These are phyloP conservation scores for Bovichtus diacanthus DNA, from an alignment of 2,797 vertebrate species.

Conservation along the genomic window DNA sequence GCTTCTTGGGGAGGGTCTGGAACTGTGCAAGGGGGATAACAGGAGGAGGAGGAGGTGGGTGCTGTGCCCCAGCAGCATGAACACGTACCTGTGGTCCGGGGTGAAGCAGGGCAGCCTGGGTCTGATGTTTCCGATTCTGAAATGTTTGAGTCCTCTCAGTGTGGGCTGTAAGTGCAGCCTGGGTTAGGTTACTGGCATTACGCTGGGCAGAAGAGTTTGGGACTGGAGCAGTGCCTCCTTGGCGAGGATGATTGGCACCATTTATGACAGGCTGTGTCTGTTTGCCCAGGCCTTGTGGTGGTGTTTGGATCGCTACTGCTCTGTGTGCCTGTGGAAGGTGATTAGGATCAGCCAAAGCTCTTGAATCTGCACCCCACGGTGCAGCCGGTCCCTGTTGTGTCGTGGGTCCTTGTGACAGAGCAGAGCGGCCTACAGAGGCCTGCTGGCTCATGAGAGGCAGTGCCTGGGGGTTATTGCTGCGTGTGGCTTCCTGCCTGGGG, in stretches of 20 bases:
- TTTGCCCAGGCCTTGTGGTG: conserved; percentile 44
- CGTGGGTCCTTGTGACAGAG: conserved; percentile 46
- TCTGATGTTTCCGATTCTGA: conserved; percentile 74
- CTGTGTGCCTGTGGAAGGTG: conserved; percentile 70
- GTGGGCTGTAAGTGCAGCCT: conserved; percentile 75
- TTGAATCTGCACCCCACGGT: conserved; percentile 47
- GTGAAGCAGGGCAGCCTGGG: conserved; percentile 71
- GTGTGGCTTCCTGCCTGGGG: conserved; percentile 68
- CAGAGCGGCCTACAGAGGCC: conserved; percentile 41
- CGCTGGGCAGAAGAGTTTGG: conserved; percentile 28
- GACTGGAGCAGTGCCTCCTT: conserved; percentile 46
- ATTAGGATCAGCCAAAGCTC: conserved; percentile 79
- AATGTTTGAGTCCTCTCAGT: conserved; percentile 66
- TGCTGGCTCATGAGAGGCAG: conserved; percentile 58
- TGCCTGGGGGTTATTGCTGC: conserved; percentile 65
- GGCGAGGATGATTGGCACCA: conserved; percentile 55
- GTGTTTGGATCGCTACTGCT: conserved; percentile 45
- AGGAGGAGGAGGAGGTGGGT: conserved; percentile 77
- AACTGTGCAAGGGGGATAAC: conserved; percentile 77
- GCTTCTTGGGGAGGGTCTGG: conserved; percentile 74
- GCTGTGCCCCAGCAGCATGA: conserved; percentile 2
- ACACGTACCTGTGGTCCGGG: conserved; percentile 32
- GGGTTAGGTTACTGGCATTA: conserved; percentile 68
- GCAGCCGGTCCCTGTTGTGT: conserved; percentile 47
- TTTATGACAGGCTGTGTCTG: conserved; percentile 55